Conservation (phyloP, 2,888 invertebrate species). For the Cataglyphis albicans region DNA sequence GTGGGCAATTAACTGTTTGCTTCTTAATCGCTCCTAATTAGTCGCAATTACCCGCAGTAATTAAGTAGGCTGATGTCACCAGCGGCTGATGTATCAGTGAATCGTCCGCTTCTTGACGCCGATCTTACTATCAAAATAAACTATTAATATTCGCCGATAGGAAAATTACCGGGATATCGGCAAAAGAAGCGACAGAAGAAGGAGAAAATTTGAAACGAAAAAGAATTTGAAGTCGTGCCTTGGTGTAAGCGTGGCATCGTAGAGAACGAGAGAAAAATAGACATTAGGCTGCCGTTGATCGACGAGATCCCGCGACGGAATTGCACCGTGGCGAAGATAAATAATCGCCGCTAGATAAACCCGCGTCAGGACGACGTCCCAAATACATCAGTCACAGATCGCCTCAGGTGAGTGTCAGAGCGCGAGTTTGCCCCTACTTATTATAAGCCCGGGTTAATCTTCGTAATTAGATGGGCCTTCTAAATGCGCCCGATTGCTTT, state of each 20-base stretch:
- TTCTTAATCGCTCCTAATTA: conserved; percentile 82
- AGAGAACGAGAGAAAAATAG: conserved; percentile 24
- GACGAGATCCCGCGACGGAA: conserved; percentile 59
- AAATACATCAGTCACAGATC: conserved; percentile 81
- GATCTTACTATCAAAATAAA: conserved; percentile 55
- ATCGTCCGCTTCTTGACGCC: conserved; percentile 67
- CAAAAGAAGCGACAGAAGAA: conserved; percentile 22
- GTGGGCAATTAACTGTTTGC: conserved; percentile 81
- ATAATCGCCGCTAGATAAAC: conserved; percentile 65
- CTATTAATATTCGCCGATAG: conserved; percentile 53
- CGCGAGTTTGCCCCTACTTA: conserved; percentile 58
- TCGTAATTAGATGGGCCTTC: conserved; percentile 76
- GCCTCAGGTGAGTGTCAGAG: conserved; percentile 75
- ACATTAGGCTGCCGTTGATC: conserved; percentile 2
- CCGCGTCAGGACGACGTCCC: conserved; percentile 82
- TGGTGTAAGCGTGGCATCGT: conserved; percentile 24
- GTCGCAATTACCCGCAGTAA: conserved; percentile 81
- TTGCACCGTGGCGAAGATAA: conserved; percentile 71
- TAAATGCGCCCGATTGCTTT: conserved; percentile 59
- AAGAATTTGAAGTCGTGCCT: background rate
- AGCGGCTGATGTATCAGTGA: conserved; percentile 70
- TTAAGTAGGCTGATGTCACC: conserved; percentile 80
- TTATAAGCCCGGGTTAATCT: conserved; percentile 67
- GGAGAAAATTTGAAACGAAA: conserved; percentile 15
- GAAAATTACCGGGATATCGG: conserved; percentile 61